Base-by-base conservation (phyloP, 2,113 vertebrate species). In the Rhinolophus sinicus region DNA sequence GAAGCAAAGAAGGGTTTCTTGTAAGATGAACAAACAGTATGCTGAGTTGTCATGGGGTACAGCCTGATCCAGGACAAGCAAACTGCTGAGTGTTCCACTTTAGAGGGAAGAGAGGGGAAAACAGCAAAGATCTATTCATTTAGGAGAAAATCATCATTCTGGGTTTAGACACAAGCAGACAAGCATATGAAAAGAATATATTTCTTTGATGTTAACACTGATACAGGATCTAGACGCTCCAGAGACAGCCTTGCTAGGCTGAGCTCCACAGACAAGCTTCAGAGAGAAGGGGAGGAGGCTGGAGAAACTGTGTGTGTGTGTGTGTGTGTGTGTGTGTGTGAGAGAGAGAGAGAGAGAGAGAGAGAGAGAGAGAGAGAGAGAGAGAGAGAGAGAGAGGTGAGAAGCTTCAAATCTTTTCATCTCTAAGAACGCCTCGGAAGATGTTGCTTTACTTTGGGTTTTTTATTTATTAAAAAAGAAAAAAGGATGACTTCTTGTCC, bases 161-260 rank as follows among this genome's bases (percentile, higher is more conserved):
- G 92, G 72, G 69, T 96, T 98, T 94, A 97, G 96, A 97, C 95
- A 94, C 88, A 95, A 95, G 86, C 97, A 98, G 98, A 97, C 88
- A 97, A 94, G 95, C 86, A 73, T 95, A 97, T 97, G 98, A 97
- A 98, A 98, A 96, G 97, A 95, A 96, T 14, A 94, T 80, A 70
- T 75, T 65, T 82, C 97, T 98, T 98, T 98, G 98, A 98, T 98
- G 97, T 96, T 91, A 82, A 83, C 96, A n/a, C 87, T 97, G 92
- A 96, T 92, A 88, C 75, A 8, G 87, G 96, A 65, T 76, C 69
- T 97, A 95, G 97, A 95, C 56, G 33, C 69, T 94, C 1, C 0
- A 91, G 69, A 97, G 92, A 96, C 93, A 94, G 92, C 21, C 52
- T 94, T 3, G 26, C 83, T 85, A 88, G 75, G 58, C 67, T 93